These are phyloP conservation scores for Carollia perspicillata DNA, from an alignment of 2,113 vertebrate species.

Conservation along the genomic window DNA sequence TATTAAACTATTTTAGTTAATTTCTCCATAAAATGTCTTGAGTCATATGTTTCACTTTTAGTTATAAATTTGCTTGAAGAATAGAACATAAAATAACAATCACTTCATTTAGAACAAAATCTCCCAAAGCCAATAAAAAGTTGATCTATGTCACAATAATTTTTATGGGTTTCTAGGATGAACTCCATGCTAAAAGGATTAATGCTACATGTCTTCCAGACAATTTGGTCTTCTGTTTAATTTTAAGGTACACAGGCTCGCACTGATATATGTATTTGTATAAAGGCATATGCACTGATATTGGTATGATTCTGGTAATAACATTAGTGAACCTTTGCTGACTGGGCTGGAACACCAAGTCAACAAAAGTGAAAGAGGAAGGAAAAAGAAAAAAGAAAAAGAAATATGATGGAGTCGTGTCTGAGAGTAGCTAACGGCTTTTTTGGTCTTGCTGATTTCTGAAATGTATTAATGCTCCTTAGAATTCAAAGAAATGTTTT, in stretches of 20 bases:
- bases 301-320: not conserved
- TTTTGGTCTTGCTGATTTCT: slow-evolving; percentile 53
- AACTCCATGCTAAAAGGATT: not conserved
- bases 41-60: slow-evolving; percentile 44
- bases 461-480: slow-evolving; percentile 52
- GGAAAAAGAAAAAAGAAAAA: not conserved
- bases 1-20: slow-evolving; percentile 46
- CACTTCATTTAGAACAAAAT: slow-evolving; percentile 40
- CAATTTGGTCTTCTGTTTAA: not conserved
- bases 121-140: slow-evolving; percentile 35
- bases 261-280: not conserved
- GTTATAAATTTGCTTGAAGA: slow-evolving; percentile 52
- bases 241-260: not conserved
- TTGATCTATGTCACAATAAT: slow-evolving; percentile 35
- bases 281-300: not conserved
- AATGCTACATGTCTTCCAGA: not conserved
- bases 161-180: not conserved
- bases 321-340: not conserved
- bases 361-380: not conserved
- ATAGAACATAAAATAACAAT: slow-evolving; percentile 54
- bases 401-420: not conserved
- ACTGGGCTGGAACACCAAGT: not conserved
- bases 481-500: slow-evolving; percentile 47
- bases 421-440: slow-evolving; percentile 24
- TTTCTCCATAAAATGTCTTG: slow-evolving; percentile 23